These are phyloP conservation scores for Lycaon pictus DNA, from an alignment of 2,113 vertebrate genomes.

Conservation along the genomic window DNA sequence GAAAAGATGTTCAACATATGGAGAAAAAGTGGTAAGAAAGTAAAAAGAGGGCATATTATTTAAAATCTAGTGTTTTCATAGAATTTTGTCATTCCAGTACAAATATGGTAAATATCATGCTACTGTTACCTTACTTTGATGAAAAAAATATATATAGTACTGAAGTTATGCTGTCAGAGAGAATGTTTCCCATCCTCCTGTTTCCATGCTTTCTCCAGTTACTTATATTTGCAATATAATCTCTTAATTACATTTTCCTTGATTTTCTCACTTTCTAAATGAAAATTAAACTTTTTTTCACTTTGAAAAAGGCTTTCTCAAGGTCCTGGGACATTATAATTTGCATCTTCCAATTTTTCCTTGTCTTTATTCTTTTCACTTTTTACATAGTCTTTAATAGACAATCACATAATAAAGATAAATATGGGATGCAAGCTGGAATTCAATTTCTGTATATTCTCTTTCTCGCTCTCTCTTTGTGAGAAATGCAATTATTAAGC, in stretches of 20 bases:
- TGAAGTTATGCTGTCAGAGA: neutral
- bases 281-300: slow-evolving; percentile 1
- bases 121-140: neutral
- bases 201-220: neutral
- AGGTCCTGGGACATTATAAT: neutral
- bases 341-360: neutral
- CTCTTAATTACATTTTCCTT: neutral
- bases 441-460: neutral
- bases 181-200: neutral
- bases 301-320: neutral
- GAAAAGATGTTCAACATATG: neutral
- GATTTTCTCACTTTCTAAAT: neutral
- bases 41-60: neutral
- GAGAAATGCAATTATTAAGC: neutral
- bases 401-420: slow-evolving; percentile 1
- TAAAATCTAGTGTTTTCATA: neutral
- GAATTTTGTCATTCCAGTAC: neutral
- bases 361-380: neutral
- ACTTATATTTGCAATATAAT: neutral
- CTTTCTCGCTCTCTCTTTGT: neutral
- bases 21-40: neutral
- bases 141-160: neutral
- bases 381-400: neutral
- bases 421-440: neutral
- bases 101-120: neutral